Base-by-base conservation (phyloP, 2,888 invertebrate genomes). In the Acronicta leporina region DNA sequence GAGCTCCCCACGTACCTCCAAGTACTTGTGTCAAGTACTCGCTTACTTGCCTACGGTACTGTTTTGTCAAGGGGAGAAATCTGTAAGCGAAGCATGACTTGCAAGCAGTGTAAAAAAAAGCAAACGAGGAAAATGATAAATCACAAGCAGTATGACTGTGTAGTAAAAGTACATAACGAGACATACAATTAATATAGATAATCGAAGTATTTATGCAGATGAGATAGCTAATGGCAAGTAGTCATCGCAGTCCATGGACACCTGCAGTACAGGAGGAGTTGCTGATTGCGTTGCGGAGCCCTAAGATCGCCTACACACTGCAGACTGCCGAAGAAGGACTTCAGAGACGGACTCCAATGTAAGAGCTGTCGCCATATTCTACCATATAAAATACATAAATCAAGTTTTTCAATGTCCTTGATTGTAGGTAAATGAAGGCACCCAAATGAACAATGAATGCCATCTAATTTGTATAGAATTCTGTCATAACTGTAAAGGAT, bases 1-100 rank as follows among this genome's bases (percentile, higher is more conserved):
- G 84, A 80, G 80, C 82, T 50, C 79, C 74, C 79, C 71, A 59
- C 67, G 77, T 77, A 4, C 20, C 20, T 20, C 62, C 77, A 68
- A 87, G 67, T 68, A 70, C 78, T 77, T 67, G 82, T 84, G 76
- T 75, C 64, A 75, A 83, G 85, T 81, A 81, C 79, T 77, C 72
- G 63, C 63, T 71, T 68, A 65, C 72, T 53, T 59, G 51, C 64
- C 66, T 60, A 54, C 52, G 15, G 55, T 74, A 63, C 58, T 81
- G 80, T 80, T 83, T 76, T 79, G 73, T 73, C 74, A 73, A 70
- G 75, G 85, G 84, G 80, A 77, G 79, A 71, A 74, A 81, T 63
- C 54, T 80, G 77, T 69, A 72, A 68, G 57, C 47, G 57, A 62
- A 64, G 75, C 51, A 65, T 58, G 66, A 55, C 45, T 65, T 56